Evolutionary conservation across 23 tunicate species (phyloP).

Genomic region (Botrylloides violaceus): DNA sequence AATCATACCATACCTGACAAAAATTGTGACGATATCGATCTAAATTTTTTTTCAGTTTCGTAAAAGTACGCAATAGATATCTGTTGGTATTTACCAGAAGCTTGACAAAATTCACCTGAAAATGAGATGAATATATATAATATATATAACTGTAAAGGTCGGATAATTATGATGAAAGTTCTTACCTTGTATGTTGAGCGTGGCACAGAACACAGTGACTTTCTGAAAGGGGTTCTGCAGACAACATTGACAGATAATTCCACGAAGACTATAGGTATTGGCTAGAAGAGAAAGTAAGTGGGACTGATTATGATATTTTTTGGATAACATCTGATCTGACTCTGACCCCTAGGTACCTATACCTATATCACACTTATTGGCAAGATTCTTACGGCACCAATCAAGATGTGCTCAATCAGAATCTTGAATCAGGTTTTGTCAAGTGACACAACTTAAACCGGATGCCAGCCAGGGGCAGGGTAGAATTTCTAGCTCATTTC

Average conservation of each 20-base stretch:
- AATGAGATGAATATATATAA: background rate
- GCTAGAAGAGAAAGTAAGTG: background rate
- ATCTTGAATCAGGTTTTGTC: too few relatives aligned
- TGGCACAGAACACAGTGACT: constrained; percentile 24
- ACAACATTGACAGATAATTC: constrained; percentile 28
- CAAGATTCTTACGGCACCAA: too few relatives aligned
- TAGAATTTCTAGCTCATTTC: too few relatives aligned
- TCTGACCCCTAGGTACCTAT: too few relatives aligned
- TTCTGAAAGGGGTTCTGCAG: constrained; percentile 23
- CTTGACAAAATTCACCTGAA: background rate
- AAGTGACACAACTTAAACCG: too few relatives aligned
- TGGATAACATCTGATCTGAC: too few relatives aligned
- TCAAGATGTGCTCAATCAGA: too few relatives aligned
- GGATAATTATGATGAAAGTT: background rate
- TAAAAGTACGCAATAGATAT: too few relatives aligned
- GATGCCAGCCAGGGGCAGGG: too few relatives aligned
- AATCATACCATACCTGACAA: background rate
- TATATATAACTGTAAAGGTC: background rate
- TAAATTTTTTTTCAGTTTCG: background rate
- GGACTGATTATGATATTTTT: too few relatives aligned
- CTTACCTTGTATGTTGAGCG: constrained; percentile 35
- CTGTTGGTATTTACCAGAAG: too few relatives aligned
- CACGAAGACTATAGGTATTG: background rate
- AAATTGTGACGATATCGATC: background rate
- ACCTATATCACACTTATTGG: too few relatives aligned